Evolutionary conservation across 35 echinoderm and acorn worm species (phyloP), one percentile per base, ranked within the genome.

Genomic region (Strongylocentrotus purpuratus): DNA sequence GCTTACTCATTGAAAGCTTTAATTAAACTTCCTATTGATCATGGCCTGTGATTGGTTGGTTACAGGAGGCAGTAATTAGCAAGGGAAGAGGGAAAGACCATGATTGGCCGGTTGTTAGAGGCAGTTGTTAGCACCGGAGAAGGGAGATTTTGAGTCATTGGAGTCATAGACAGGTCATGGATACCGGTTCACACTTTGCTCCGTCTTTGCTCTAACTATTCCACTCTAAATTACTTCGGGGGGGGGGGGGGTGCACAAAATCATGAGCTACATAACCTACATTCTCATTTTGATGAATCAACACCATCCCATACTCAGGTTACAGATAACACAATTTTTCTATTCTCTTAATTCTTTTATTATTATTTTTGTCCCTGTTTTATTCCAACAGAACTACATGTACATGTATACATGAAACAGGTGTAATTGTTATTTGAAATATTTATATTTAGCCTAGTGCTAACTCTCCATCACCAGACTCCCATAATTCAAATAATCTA

Each of bases 81-180:
- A 89, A 45, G 20, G 87, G 87, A 89, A 89, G 0, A 33, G 45
- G 33, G 45, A n/a, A n/a, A 78, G 12, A 0, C 14, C 25, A 2
- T 89, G 87, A 89, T 89, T 89, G 87, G 87, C 41, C n/a, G 45
- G 20, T 45, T 33, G 14, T 11, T 33, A 31, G 87, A 15, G 87
- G 25, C 87, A 41, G 87, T 89, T 89, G 87, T 89, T 46, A 46
- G 32, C 33, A 89, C 32, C 15, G 87, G 87, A 89, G 87, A 14
- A 89, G 33, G 20, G 87, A 31, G 87, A 33, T 45, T 46, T 89
- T 89, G 87, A 89, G 87, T 89, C 87, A 89, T 46, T 78, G 45
- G 32, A 41, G 87, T 89, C 12, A 89, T 45, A 45, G 87, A 89
- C 87, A 89, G 87, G 87, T 89, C 87, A 89, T 33, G 45, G 3